phyloP scores from a whole-genome alignment of 2,797 vertebrate species.

The Melanotaenia boesemani region DNA sequence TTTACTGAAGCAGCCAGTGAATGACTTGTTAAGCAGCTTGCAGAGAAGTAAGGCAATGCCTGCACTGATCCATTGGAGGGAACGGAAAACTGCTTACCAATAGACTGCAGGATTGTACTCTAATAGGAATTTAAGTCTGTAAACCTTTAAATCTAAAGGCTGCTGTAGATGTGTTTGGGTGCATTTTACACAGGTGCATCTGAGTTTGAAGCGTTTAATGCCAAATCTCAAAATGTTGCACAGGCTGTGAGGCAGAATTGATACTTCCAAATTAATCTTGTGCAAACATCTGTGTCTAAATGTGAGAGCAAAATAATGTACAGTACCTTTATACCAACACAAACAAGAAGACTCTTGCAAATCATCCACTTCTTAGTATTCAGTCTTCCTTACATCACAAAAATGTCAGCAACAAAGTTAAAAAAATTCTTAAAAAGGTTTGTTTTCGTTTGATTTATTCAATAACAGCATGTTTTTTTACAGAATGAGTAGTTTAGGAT shows the following conservation, averaged over 20 bases:
- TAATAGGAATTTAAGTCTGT: neutral
- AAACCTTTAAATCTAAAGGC: constrained; percentile 4
- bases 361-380: neutral
- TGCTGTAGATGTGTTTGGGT: constrained; percentile 3
- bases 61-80: constrained; percentile 34
- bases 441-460: no score
- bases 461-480: neutral
- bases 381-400: neutral
- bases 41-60: constrained; percentile 18
- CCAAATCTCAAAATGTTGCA: neutral
- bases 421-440: neutral
- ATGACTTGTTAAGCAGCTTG: constrained; percentile 54
- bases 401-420: neutral
- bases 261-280: constrained; percentile 1
- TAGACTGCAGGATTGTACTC: constrained; percentile 20
- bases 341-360: constrained; percentile 5
- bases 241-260: constrained; percentile 7
- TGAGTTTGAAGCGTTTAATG: neutral
- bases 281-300: constrained; percentile 14
- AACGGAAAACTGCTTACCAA: constrained; percentile 14
- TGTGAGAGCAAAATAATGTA: constrained; percentile 3
- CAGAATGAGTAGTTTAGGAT: neutral
- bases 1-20: constrained; percentile 37
- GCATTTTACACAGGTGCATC: neutral
- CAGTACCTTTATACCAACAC: neutral